A percentile compares a stretch with the other conserved stretches of the same genome.
phyloP scores from a whole-genome alignment of 2,113 vertebrate species.

The Daboia siamensis region DNA sequence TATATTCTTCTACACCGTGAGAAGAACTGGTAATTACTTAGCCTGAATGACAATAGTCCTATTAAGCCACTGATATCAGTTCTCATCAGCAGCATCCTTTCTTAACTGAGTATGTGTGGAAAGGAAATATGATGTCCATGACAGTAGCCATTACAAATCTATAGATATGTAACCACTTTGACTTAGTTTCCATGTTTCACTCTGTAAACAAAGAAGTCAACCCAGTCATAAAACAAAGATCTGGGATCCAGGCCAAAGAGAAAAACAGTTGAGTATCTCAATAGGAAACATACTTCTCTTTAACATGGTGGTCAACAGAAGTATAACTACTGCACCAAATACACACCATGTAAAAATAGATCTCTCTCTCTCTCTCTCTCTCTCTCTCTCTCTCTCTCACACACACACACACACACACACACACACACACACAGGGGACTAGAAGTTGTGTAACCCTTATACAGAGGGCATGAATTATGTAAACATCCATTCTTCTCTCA shows the following conservation, averaged over 20 bases:
- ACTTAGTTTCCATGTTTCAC: background rate
- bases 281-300: background rate
- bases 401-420: background rate
- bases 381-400: no score
- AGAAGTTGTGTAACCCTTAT: background rate
- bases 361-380: no score
- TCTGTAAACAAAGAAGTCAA: background rate
- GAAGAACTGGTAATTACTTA: slow-evolving; percentile 6
- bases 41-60: slow-evolving; percentile 1
- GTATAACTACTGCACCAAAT: background rate
- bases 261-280: rapidly evolving
- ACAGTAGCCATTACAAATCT: background rate
- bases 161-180: background rate
- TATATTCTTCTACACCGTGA: background rate
- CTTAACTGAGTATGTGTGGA: background rate
- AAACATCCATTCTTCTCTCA: background rate
- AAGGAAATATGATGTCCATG: background rate
- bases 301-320: background rate
- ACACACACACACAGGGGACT: background rate
- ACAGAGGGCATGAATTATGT: background rate
- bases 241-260: background rate
- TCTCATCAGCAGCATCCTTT: background rate
- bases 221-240: background rate
- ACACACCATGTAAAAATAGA: background rate
- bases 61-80: background rate